Base-by-base conservation (phyloP, 2,888 invertebrate genomes). In the Zygothrica quintamaculata region DNA sequence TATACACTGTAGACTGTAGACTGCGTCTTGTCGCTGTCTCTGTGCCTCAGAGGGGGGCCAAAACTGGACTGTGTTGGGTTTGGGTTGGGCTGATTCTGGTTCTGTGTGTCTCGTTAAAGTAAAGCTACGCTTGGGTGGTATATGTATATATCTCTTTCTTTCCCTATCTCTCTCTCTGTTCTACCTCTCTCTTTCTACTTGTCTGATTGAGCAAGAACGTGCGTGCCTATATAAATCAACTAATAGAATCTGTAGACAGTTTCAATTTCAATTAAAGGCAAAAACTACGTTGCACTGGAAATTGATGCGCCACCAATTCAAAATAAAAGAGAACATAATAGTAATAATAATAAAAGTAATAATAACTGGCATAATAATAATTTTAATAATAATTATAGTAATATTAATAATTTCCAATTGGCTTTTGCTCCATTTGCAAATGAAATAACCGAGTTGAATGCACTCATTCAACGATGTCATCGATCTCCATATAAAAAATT, bases 221-320 rank as follows among this genome's bases (percentile, higher is more conserved):
- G 25, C 5, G 18, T 13, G 16, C 48, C 42, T 51, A 65, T 34
- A 64, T 72, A 72, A 71, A 75, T 85, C 74, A 79, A 80, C 84
- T 80, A 85, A 80, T 80, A 74, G 80, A 82, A 79, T 85, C 86
- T 82, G 79, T 79, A 80, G 80, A 80, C 80, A 74, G 80, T 71
- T 82, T 81, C 86, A 86, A 81, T 85, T 81, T 85, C 84, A 81
- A 85, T 85, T 82, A 85, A 81, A 75, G 67, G 44, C 59, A 64
- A 52, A 50, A n/a, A 6, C 12, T 50, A 52, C 47, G 57, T 57
- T 60, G 64, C 56, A 74, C 74, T 65, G 69, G 72, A 73, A 82
- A 79, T 71, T 76, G 80, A 85, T 85, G 80, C 86, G 86, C 66
- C 70, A 76, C 74, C 74, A 82, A 74, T 79, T 82, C 82, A 80